Evolutionary conservation across 23 tunicate genomes (phyloP), one percentile per base, ranked within the genome.

Genomic region (Clavelina lepadiformis): DNA sequence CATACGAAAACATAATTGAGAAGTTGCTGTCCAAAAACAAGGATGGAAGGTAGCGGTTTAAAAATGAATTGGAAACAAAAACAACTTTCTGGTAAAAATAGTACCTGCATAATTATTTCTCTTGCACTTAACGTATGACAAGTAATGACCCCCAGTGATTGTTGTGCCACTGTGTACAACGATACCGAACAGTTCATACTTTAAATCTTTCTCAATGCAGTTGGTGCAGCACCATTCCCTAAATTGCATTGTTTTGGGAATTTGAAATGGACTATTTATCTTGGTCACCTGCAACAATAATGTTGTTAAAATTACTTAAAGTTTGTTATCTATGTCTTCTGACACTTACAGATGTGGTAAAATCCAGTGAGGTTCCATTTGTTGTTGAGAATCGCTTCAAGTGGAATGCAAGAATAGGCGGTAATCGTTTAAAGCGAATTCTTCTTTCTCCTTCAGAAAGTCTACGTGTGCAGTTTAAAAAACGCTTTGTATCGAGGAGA

Each of bases 141-240:
- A 36, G 66, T 83, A 83, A 68, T 83, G 91, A 0, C 91, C 91
- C 8, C 82, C 73, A 26, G 76, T 67, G 2, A 83, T 67, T 13
- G 91, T 49, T 5, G 51, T 11, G 4, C 91, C 91, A 68, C 81
- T 74, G 55, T 83, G 91, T 28, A 83, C 47, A 5, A 83, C 70
- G 19, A 83, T 68, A 3, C 68, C 91, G 29, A 83, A 83, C 33
- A 83, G 34, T 24, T 50, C 57, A 53, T 83, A 83, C 21, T 53
- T 38, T 18, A 18, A 37, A 33, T 60, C 6, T 27, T 61, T 38
- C 27, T 68, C 70, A 6, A 5, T 54, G 36, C 70, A 75, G 22
- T 26, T 33, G 33, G 22, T 33, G 6, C 54, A 32, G 34, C 91
- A 83, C 91, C 91, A 83, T 35, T 75, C 37, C 0, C 20, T 36